These are phyloP conservation scores for Notoglanidium macrostoma DNA, from an alignment of 2,797 vertebrate species.

Conservation along the genomic window DNA sequence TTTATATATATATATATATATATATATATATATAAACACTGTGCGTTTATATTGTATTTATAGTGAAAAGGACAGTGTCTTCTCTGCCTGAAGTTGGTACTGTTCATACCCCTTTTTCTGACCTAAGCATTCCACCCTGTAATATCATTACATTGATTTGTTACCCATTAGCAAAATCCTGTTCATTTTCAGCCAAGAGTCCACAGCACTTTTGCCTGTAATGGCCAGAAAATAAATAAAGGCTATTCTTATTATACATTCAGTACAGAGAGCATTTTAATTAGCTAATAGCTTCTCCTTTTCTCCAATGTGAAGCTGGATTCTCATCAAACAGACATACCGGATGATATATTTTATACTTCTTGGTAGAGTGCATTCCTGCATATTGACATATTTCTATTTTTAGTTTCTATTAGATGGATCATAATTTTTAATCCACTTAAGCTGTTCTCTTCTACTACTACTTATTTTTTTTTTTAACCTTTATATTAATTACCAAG, in stretches of 20 bases:
- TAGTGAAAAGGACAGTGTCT: not conserved
- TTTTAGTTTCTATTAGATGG: not conserved
- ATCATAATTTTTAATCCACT: not conserved
- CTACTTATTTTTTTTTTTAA: not conserved
- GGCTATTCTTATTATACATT: conserved; percentile 14
- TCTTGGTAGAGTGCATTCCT: not conserved
- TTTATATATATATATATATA: too few relatives aligned
- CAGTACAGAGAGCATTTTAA: not conserved
- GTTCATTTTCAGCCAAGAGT: not conserved
- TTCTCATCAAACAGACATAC: not conserved
- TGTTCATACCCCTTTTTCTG: not conserved
- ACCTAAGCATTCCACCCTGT: not conserved
- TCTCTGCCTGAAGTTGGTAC: not conserved
- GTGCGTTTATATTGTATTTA: not conserved
- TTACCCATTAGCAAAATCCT: not conserved
- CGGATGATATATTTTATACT: not conserved
- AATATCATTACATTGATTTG: conserved; percentile 7
- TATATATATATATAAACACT: not conserved
- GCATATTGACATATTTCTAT: not conserved
- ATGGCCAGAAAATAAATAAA: not conserved
- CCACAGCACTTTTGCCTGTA: not conserved
- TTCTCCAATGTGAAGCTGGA: not conserved
- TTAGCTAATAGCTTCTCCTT: conserved; percentile 10
- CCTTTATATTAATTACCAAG: not conserved
- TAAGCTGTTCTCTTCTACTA: not conserved